Evolutionary conservation across 2,888 invertebrate species (phyloP).

Genomic region (Allacma fusca): DNA sequence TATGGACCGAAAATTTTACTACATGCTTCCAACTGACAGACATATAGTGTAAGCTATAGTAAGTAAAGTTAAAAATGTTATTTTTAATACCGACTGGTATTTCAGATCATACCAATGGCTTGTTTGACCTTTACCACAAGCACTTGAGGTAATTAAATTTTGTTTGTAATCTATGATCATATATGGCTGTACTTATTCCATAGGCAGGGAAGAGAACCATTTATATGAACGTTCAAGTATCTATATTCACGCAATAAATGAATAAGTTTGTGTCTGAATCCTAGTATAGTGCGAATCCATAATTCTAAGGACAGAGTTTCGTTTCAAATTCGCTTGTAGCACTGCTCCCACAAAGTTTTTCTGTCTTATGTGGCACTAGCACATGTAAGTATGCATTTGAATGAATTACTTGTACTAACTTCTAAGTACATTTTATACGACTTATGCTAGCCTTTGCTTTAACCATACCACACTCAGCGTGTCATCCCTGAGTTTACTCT

Average conservation of each 20-base stretch:
- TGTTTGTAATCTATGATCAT: conserved; percentile 9
- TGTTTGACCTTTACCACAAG: conserved; percentile 17
- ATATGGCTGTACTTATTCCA: background rate
- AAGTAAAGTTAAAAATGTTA: background rate
- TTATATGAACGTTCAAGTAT: background rate
- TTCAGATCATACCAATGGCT: conserved; percentile 10
- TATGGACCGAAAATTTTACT: background rate
- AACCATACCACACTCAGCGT: background rate
- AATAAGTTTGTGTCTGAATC: no score
- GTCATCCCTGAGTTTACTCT: background rate
- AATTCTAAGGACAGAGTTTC: no score
- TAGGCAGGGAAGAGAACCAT: background rate
- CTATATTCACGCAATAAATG: background rate
- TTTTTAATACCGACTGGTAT: conserved; percentile 3
- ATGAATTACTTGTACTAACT: no score
- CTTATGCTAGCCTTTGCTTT: background rate
- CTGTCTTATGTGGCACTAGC: no score
- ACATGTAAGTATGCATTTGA: no score
- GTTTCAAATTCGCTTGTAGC: no score
- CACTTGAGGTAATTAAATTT: conserved; percentile 20
- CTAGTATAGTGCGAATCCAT: no score
- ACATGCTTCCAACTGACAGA: background rate
- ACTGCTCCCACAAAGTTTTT: no score
- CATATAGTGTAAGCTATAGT: background rate
- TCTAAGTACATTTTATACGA: no score